Base-by-base conservation (phyloP, 2,797 vertebrate species). In the Huso huso region DNA sequence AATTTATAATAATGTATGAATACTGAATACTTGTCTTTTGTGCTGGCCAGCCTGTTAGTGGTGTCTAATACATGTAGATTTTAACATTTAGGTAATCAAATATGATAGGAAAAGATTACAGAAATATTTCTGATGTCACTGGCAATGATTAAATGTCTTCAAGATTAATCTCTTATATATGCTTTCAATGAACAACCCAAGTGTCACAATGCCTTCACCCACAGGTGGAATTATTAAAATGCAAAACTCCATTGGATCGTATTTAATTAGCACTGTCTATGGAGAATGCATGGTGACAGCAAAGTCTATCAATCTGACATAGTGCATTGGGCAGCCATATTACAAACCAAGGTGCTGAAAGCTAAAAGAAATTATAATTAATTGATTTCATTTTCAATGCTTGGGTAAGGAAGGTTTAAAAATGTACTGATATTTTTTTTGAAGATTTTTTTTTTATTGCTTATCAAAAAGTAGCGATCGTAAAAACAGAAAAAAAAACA, bases 201-300 rank as follows among this genome's bases (percentile, higher is more conserved):
- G 60, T 76, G 76, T 71, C 73, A 83, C 8, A 69, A 62, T 74
- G 48, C 73, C 67, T 77, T 77, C 77, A 77, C 66, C 71, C 3
- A 75, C 11, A 73, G 51, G 66, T 73, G 80, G 68, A 76, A 82
- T 80, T 84, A 78, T 81, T 77, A 79, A 9, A 7, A 23, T 68
- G 69, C 71, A 85, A 83, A 79, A 80, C 70, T 78, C 64, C 74
- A 8, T 70, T 81, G 64, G 65, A 15, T 79, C 79, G 71, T 73
- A 82, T 74, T 81, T 84, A 80, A 84, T 84, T 86, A 84, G 15
- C 51, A 73, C 10, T 70, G 0, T 79, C 66, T 75, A 12, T 59
- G 67, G 74, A 82, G 69, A 69, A 60, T 77, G 73, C 48, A 12
- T 77, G 49, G 57, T 71, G 65, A 58, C 49, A 79, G 10, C 69